These are phyloP conservation scores for Noctilio leporinus DNA, from an alignment of 2,113 vertebrate genomes.

Conservation along the genomic window DNA sequence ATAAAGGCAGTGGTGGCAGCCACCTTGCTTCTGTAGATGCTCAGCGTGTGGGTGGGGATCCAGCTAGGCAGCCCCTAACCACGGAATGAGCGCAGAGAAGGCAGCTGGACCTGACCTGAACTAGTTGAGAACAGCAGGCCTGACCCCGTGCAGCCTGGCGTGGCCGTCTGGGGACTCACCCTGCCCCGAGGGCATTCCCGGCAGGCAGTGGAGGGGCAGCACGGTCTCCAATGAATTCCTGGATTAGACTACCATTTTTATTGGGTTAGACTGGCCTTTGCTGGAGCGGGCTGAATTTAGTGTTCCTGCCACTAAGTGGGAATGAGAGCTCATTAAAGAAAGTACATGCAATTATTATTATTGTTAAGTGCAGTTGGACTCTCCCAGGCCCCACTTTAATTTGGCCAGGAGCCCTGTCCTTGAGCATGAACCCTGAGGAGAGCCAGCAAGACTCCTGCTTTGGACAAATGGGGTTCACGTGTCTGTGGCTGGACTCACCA, in stretches of 20 bases:
- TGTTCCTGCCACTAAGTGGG: conserved; percentile 25
- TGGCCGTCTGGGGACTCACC: too few relatives aligned
- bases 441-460: conserved; percentile 34
- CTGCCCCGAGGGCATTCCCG: neutral
- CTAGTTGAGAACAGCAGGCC: fast-evolving
- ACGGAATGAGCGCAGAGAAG: fast-evolving
- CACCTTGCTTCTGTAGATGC: fast-evolving
- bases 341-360: conserved; percentile 57
- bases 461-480: neutral
- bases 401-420: conserved; percentile 65
- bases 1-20: neutral
- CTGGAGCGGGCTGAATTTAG: conserved; percentile 6
- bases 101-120: neutral
- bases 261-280: conserved; percentile 42
- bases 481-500: neutral
- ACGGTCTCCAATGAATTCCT: neutral
- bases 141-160: fast-evolving
- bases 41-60: neutral
- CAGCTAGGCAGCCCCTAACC: fast-evolving
- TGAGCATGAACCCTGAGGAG: conserved; percentile 45
- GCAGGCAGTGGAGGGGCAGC: neutral
- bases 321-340: conserved; percentile 59
- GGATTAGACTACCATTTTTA: conserved; percentile 22
- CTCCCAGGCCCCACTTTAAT: conserved; percentile 47
- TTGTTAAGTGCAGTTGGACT: conserved; percentile 56